Evolutionary conservation across 2,888 invertebrate species (phyloP).

Genomic region (Muschampia plurimacula): DNA sequence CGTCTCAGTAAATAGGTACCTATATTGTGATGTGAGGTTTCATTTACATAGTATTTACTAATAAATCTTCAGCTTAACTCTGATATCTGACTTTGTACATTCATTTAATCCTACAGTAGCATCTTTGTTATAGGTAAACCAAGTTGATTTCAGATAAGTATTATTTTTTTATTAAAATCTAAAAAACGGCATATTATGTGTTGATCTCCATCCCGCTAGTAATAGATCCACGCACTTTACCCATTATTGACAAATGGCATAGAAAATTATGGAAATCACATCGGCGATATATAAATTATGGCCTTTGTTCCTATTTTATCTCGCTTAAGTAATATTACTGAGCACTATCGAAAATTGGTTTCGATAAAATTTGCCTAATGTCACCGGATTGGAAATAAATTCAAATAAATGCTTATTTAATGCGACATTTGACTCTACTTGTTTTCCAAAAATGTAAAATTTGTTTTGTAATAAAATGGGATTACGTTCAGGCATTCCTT

Average conservation of each 20-base stretch:
- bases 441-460: conserved; percentile 17
- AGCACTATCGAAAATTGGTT: conserved; percentile 79
- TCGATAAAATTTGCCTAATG: conserved; percentile 75
- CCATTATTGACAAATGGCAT: conserved; percentile 17
- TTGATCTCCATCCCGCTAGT: neutral
- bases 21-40: too few species aligned
- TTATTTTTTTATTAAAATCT: too few species aligned
- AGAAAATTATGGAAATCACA: conserved; percentile 71
- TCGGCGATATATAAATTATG: conserved; percentile 45
- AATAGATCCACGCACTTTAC: neutral
- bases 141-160: too few species aligned
- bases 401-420: conserved; percentile 73
- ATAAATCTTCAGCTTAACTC: too few species aligned
- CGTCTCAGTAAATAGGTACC: too few species aligned
- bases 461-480: neutral
- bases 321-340: conserved; percentile 64
- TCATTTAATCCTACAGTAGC: too few species aligned
- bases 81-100: too few species aligned
- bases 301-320: conserved; percentile 68
- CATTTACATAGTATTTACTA: too few species aligned
- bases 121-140: too few species aligned
- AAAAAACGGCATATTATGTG: neutral
- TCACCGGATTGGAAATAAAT: conserved; percentile 73
- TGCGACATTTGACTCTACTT: conserved; percentile 54
- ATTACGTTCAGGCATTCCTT: neutral